phyloP scores from a whole-genome alignment of 1,140 invertebrate genomes.

The Streblospio benedicti region DNA sequence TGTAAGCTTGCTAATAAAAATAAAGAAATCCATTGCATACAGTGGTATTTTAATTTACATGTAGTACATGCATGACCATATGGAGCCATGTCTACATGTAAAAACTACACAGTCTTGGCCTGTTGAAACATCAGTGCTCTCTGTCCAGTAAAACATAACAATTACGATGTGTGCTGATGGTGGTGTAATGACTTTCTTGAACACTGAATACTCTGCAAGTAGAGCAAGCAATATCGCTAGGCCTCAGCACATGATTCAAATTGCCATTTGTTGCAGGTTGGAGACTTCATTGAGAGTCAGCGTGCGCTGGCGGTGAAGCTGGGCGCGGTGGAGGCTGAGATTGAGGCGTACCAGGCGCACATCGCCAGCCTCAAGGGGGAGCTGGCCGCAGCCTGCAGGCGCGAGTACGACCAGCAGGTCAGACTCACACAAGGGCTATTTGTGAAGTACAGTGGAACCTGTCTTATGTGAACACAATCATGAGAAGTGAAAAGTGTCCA shows the following conservation, averaged over 20 bases:
- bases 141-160: too few species aligned
- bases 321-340: slow-evolving; percentile 32
- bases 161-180: too few species aligned
- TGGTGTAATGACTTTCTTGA: neutral
- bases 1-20: too few species aligned
- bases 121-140: too few species aligned
- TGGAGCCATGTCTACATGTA: too few species aligned
- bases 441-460: too few species aligned
- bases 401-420: slow-evolving; percentile 35
- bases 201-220: neutral
- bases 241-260: neutral
- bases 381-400: slow-evolving; percentile 33
- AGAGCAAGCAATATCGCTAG: neutral
- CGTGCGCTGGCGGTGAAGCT: slow-evolving; percentile 29
- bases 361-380: slow-evolving; percentile 35
- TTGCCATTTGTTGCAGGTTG: slow-evolving; percentile 17
- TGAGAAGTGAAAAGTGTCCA: too few species aligned
- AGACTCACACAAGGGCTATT: neutral
- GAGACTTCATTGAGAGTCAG: slow-evolving; percentile 36
- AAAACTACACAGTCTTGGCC: too few species aligned
- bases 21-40: too few species aligned
- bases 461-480: too few species aligned
- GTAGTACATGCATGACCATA: too few species aligned
- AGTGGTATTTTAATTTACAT: too few species aligned
- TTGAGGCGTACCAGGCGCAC: slow-evolving; percentile 28